Evolutionary conservation across 2,888 invertebrate species (phyloP), one percentile per base, ranked within the genome.

Genomic region (Chelonus formosanus): DNA sequence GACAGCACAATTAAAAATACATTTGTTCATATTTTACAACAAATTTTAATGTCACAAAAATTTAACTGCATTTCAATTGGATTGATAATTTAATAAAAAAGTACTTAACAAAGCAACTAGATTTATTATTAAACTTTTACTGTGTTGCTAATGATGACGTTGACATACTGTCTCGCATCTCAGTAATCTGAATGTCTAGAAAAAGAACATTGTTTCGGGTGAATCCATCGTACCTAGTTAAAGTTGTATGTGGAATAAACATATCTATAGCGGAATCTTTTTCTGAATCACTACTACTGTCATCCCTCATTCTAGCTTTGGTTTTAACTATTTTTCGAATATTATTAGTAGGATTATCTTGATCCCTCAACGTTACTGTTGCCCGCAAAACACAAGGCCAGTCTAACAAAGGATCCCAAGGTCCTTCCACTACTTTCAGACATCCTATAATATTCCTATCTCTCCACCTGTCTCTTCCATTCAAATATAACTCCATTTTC

Each of bases 401-500:
- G 70, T 87, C 86, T 64, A 92, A 83, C 57, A 92, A 79, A 0
- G 90, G 85, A 84, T 93, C 93, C 83, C 90, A 92, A 43, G 90
- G 89, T 0, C 92, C 92, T 3, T 88, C 87, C 40, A 92, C 85
- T 1, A 92, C 88, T 54, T 90, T 88, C 50, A 92, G 85, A 0
- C 90, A 90, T 5, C 90, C 88, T 50, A 92, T 90, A 57, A 92
- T 81, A 78, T 93, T 90, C 0, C 92, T 87, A 0, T 91, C 92
- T 76, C 88, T 90, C 92, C 92, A 92, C 69, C 90, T 91, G 44
- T 92, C 92, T 58, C 90, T 87, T 4, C 93, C 93, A 79, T 93
- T 92, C 35, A 92, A 81, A 77, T 89, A 88, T 2, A 92, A 80
- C 74, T 92, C 89, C 34, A 91, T 90, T 83, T 91, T 88, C 31